Percentiles rank a stretch among this genome's conserved stretches.
Evolutionary conservation across 92 coral and sea anemone species (phyloP).

Genomic region (Epizoanthus scotinus): DNA sequence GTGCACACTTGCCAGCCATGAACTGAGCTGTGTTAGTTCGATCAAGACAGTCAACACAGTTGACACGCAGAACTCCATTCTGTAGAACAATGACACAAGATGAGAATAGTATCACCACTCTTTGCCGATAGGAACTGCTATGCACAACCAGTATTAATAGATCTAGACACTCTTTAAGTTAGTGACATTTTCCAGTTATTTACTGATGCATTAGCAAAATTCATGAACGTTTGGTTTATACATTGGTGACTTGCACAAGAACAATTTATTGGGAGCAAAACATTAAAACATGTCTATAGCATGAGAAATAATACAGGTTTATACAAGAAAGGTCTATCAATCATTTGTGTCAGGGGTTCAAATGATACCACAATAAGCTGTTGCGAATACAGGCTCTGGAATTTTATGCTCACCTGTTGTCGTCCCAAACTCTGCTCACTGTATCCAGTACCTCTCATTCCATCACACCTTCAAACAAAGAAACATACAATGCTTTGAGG

Average conservation of each 20-base stretch:
- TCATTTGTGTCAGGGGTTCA: too few relatives aligned
- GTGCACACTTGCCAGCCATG: conserved; percentile 97
- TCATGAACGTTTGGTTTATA: not conserved
- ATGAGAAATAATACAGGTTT: too few relatives aligned
- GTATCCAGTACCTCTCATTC: conserved; percentile 72
- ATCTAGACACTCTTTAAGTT: not conserved
- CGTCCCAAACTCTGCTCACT: conserved; percentile 65
- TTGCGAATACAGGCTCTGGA: too few relatives aligned
- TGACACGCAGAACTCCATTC: conserved; percentile 93
- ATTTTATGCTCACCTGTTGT: conserved; percentile 55
- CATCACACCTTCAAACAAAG: conserved; percentile 51
- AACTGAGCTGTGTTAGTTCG: conserved; percentile 99
- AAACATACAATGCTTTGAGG: not conserved
- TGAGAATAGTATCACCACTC: not conserved
- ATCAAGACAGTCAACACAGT: conserved; percentile 98
- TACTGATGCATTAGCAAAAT: not conserved
- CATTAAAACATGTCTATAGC: too few relatives aligned
- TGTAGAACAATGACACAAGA: conserved; percentile 1
- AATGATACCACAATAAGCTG: too few relatives aligned
- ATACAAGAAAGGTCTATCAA: too few relatives aligned
- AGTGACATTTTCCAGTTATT: too few relatives aligned
- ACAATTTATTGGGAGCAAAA: too few relatives aligned
- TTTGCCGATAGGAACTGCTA: too few relatives aligned
- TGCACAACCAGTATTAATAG: not conserved
- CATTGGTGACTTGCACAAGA: too few relatives aligned